Base-by-base conservation (phyloP, 2,113 vertebrate species). In the Ictalurus furcatus region DNA sequence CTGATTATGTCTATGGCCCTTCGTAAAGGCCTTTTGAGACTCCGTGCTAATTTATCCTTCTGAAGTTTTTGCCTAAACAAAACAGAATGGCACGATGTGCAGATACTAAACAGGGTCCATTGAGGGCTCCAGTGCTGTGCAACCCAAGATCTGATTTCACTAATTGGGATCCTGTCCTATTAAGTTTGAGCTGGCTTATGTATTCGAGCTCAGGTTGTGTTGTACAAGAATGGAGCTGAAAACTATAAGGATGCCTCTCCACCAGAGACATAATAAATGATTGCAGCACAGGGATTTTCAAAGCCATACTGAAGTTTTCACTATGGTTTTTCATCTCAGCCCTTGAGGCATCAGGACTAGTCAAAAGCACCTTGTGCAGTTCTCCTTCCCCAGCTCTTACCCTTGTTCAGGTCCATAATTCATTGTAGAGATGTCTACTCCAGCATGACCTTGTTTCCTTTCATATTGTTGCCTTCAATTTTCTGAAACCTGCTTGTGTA, bases 311-410 rank as follows among this genome's bases (percentile, higher is more conserved):
- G 94, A 96, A 94, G 93, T 95, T 93, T 94, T 93, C 94, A 94
- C 93, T 91, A 92, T 94, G 92, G 92, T 91, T 94, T 94, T 95
- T 93, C 93, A 91, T 92, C 86, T 89, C 90, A 92, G 95, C 94
- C 93, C 94, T 93, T 92, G 92, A 94, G 95, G 95, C 95, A 93
- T 92, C 94, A 92, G 59, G 73, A 74, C 63, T 40, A 93, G 91
- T 96, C 94, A 95, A 96, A 95, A 95, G 95, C 95, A 96, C 94
- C 95, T 95, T 95, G 95, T 59, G 37, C 65, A 80, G 85, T 85
- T 88, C 84, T 92, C 92, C 93, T 94, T 92, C 93, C 93, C 88
- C 91, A 91, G 94, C 94, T 92, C 92, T 88, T 92, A 95, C 95
- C 94, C 92, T 92, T 92, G 88, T 90, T 87, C 14, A 82, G 52